Evolutionary conservation across 2,113 vertebrate genomes (phyloP).

Genomic region (Prinia subflava): DNA sequence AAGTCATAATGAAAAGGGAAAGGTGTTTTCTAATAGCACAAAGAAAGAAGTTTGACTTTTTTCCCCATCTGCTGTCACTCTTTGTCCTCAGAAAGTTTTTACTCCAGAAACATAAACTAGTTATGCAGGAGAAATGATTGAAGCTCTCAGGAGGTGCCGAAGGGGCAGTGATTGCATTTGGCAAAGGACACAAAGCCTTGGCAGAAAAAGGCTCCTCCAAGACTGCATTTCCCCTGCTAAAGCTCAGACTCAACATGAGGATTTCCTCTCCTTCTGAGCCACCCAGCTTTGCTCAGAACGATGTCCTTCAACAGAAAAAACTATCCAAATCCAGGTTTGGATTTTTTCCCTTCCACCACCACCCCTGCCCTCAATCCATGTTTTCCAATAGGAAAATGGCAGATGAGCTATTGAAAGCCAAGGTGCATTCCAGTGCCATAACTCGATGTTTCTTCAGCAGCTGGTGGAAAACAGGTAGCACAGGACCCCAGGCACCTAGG

Average conservation of each 20-base stretch:
- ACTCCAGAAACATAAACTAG: neutral
- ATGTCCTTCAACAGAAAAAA: neutral
- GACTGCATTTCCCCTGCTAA: neutral
- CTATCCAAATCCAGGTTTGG: neutral
- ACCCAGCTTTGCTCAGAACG: neutral
- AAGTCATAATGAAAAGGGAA: neutral
- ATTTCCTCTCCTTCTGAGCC: neutral
- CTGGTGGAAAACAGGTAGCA: neutral
- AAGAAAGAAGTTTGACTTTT: neutral
- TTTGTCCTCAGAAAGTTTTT: neutral
- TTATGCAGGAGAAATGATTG: neutral
- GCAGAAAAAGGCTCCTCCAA: neutral
- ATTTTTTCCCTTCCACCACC: neutral
- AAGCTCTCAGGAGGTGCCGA: neutral
- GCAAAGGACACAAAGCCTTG: neutral
- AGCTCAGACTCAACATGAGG: neutral
- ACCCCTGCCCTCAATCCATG: neutral
- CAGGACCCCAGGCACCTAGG: neutral
- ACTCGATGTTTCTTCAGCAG: neutral
- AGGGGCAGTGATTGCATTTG: neutral
- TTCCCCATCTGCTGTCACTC: neutral
- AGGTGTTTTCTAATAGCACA: neutral
- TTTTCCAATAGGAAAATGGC: neutral
- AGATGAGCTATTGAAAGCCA: neutral
- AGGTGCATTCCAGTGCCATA: neutral